Evolutionary conservation across 2,888 invertebrate genomes (phyloP).

Genomic region (Lasioglossum morio): DNA sequence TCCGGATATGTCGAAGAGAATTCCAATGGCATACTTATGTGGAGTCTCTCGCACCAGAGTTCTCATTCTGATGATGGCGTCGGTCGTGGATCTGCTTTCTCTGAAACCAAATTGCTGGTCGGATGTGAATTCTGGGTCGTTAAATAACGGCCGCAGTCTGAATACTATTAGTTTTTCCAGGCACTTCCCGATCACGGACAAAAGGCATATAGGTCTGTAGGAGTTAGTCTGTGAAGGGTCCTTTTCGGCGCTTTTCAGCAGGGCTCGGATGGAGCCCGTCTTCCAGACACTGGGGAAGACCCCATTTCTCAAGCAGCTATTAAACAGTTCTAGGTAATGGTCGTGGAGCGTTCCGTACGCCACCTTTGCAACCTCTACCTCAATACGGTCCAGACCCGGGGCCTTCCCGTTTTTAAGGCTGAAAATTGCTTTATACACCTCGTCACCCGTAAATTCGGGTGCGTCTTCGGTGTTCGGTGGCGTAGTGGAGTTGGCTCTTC

Average conservation of each 20-base stretch:
- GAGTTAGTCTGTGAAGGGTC: background rate
- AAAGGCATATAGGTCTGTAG: conserved; percentile 25
- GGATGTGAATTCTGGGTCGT: background rate
- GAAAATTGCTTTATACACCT: background rate
- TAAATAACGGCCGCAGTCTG: background rate
- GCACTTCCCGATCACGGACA: conserved; percentile 9
- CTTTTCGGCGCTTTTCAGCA: conserved; percentile 7
- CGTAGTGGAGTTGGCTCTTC: rapidly evolving
- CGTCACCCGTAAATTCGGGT: background rate
- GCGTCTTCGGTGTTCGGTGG: background rate
- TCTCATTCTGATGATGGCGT: background rate
- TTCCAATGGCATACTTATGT: too few relatives aligned
- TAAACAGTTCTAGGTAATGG: background rate
- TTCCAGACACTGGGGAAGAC: conserved; percentile 20
- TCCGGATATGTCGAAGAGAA: too few relatives aligned
- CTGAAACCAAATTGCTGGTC: background rate
- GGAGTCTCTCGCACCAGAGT: too few relatives aligned
- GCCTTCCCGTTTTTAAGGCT: conserved; percentile 4
- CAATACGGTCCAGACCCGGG: background rate
- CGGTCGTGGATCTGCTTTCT: background rate
- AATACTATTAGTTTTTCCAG: background rate
- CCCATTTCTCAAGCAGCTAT: background rate
- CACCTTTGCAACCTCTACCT: background rate
- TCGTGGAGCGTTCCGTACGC: background rate
- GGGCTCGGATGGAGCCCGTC: background rate